A percentile compares a stretch with the other conserved stretches of the same genome.
Conservation (phyloP, 2,888 invertebrate species). For the Cephonodes hylas region DNA sequence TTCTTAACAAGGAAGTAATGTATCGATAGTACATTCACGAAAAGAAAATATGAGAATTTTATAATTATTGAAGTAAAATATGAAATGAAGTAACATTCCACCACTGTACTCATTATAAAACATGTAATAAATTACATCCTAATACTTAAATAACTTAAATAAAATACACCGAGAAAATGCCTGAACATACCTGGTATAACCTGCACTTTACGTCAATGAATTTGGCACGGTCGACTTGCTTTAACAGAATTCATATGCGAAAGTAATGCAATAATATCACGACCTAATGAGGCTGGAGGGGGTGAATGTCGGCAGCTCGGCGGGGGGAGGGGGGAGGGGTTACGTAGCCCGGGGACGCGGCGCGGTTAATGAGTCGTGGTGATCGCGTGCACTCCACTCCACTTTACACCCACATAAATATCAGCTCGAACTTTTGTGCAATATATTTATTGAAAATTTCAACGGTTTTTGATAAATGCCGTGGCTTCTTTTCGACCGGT, state of each 20-base stretch:
- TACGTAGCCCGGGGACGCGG: neutral
- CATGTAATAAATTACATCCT: too few species aligned
- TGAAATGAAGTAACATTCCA: too few species aligned
- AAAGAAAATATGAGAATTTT: too few species aligned
- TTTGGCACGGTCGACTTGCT: neutral
- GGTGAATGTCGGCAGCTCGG: neutral
- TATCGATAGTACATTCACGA: too few species aligned
- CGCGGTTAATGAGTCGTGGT: constrained; percentile 2
- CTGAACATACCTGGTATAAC: too few species aligned
- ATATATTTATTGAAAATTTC: neutral
- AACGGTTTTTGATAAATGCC: neutral
- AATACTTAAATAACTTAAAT: too few species aligned
- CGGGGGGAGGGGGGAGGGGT: neutral
- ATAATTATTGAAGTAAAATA: too few species aligned
- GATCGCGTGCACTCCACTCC: neutral
- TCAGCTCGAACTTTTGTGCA: neutral
- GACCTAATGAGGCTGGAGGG: neutral
- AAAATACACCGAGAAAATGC: too few species aligned
- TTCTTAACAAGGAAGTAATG: too few species aligned
- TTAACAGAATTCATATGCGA: neutral
- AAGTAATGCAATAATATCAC: neutral
- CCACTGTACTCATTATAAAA: too few species aligned
- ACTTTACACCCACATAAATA: neutral
- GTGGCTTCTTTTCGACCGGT: too few species aligned
- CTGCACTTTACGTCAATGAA: neutral